Conservation (phyloP, 2,113 vertebrate species). For the Pimephales promelas region DNA sequence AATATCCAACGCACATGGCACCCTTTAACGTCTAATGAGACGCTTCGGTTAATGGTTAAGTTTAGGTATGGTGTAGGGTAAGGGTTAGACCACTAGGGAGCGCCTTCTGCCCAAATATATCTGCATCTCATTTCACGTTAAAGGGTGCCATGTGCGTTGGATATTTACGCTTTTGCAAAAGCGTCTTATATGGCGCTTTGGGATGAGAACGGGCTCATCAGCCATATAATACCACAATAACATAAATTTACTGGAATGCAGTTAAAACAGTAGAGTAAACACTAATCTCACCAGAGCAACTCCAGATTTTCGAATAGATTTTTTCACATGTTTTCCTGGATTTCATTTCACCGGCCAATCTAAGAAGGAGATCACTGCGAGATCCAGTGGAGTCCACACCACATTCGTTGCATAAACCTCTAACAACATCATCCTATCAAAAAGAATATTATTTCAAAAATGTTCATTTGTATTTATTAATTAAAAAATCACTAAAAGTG, state of each 20-base stretch:
- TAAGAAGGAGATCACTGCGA: slow-evolving; percentile 15
- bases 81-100: too few species aligned
- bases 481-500: background rate
- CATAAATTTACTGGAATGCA: background rate
- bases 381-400: slow-evolving; percentile 32
- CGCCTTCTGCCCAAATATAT: too few species aligned
- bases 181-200: too few species aligned
- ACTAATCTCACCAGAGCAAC: slow-evolving; percentile 23
- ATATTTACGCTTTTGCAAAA: too few species aligned
- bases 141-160: too few species aligned
- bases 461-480: background rate
- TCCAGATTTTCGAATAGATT: slow-evolving; percentile 25
- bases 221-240: background rate
- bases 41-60: too few species aligned
- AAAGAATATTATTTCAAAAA: background rate
- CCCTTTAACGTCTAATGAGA: too few species aligned
- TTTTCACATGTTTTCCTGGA: slow-evolving; percentile 1
- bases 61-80: too few species aligned
- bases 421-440: background rate
- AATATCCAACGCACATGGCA: too few species aligned
- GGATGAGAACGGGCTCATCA: too few species aligned
- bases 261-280: background rate
- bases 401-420: slow-evolving; percentile 36
- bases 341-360: slow-evolving; percentile 28
- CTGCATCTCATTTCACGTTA: too few species aligned